Evolutionary conservation across 1,140 invertebrate species (phyloP).

Genomic region (Steinernema khuongi): DNA sequence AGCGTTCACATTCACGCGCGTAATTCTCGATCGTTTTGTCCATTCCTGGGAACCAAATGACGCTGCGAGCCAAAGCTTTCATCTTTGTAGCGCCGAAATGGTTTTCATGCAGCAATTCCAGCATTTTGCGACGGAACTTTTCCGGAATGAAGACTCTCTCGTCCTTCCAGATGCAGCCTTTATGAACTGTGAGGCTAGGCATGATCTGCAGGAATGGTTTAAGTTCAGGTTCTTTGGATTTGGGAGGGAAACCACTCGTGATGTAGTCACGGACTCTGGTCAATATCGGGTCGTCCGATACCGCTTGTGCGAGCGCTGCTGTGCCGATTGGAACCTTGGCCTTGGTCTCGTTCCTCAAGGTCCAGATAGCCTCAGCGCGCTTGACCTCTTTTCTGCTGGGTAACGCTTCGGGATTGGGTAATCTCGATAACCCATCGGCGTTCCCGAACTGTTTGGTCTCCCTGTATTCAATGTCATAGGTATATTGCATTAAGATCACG

Average conservation of each 20-base stretch:
- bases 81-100: constrained; percentile 55
- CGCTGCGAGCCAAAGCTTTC: constrained; percentile 53
- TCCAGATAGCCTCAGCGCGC: no score
- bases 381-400: background rate
- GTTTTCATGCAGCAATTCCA: constrained; percentile 49
- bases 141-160: constrained; percentile 45
- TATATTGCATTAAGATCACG: constrained; percentile 36
- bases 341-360: no score
- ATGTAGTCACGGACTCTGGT: background rate
- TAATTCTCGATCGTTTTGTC: constrained; percentile 61
- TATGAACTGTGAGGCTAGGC: constrained; percentile 17
- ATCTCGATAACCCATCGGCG: constrained; percentile 46
- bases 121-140: constrained; percentile 32
- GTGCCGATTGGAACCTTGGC: constrained; percentile 14
- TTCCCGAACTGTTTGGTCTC: constrained; percentile 38
- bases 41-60: constrained; percentile 62
- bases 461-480: constrained; percentile 46
- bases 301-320: background rate
- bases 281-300: background rate
- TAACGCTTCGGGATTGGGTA: constrained; percentile 30
- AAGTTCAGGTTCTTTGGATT: background rate
- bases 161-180: constrained; percentile 37
- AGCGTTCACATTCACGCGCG: constrained; percentile 60
- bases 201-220: background rate
- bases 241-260: background rate